Base-by-base conservation (phyloP, 2,113 vertebrate species). In the Nannospalax galili region DNA sequence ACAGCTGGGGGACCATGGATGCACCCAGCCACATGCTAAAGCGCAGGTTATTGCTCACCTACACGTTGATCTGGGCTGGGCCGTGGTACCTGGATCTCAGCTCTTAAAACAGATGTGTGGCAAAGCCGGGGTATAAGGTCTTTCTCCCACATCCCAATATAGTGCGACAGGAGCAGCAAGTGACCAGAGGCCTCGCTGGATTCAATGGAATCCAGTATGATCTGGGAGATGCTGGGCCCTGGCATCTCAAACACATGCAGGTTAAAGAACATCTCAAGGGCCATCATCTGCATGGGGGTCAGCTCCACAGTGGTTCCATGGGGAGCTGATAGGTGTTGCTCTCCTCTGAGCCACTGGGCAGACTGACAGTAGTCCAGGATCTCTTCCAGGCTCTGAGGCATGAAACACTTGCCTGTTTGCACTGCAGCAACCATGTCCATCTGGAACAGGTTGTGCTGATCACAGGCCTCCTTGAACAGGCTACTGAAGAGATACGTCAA, bases 101-200 rank as follows among this genome's bases (percentile, higher is more conserved):
- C 75, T 97, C 80, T 2, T 40, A 12, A 15, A 15, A 16, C 40
- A 97, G 82, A 26, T 98, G 97, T 98, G 98, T 95, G 98, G 98
- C 98, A 78, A 99, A 99, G 7, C 98, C 99, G 0, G 98, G 98
- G 94, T 99, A 99, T 97, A 99, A 98, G 94, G 98, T 99, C 97
- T 99, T 99, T 9, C 99, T 99, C 2, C 99, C 99, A 0, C 98
- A 99, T 88, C 98, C 97, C 72, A 99, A 97, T 20, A 99, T 98
- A 95, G n/a, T 99, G 98, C 95, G 99, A 98, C 6, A 98, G 97
- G 80, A 99, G 98, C 78, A 98, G 96, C 30, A 98, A 98, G 9
- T 98, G 98, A 91, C 98, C 96, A 91, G 99, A 96, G 22, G 98
- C 97, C 96, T 99, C 98, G 9, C 99, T 99, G 67, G 42, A 45